A percentile compares a stretch with the other conserved stretches of the same genome.
Evolutionary conservation across 2,888 invertebrate species (phyloP).

Genomic region (Linnaemya vulpina): DNA sequence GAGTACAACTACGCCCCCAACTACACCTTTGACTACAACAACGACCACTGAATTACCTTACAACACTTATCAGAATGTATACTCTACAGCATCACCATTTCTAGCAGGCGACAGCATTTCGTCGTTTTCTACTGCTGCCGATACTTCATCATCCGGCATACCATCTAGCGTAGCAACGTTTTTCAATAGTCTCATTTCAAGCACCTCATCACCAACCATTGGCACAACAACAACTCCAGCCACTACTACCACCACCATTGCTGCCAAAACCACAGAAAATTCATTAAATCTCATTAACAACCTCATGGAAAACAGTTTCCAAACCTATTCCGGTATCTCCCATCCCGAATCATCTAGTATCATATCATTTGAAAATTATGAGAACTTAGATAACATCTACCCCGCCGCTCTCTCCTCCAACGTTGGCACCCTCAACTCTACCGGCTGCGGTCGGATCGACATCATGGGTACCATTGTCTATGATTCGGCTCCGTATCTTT

Average conservation of each 20-base stretch:
- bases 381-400: slow-evolving; percentile 85
- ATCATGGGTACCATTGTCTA: slow-evolving; percentile 97
- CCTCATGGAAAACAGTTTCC: slow-evolving; percentile 82
- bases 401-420: slow-evolving; percentile 85
- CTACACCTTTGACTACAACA: slow-evolving; percentile 73
- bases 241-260: slow-evolving; percentile 67
- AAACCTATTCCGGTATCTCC: slow-evolving; percentile 81
- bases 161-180: slow-evolving; percentile 77
- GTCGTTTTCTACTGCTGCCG: slow-evolving; percentile 69
- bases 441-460: slow-evolving; percentile 91
- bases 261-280: slow-evolving; percentile 78
- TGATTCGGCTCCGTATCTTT: slow-evolving; percentile 96
- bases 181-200: slow-evolving; percentile 77
- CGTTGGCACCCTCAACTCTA: slow-evolving; percentile 84
- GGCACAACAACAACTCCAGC: slow-evolving; percentile 68
- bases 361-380: slow-evolving; percentile 82
- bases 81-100: slow-evolving; percentile 75
- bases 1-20: slow-evolving; percentile 69
- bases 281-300: slow-evolving; percentile 81
- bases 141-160: slow-evolving; percentile 71
- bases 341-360: slow-evolving; percentile 80
- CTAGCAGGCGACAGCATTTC: slow-evolving; percentile 47
- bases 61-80: slow-evolving; percentile 76
- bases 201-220: slow-evolving; percentile 76
- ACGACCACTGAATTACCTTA: slow-evolving; percentile 79